Base-by-base conservation (phyloP, 2,797 vertebrate genomes). In the Poeciliopsis presidionis region DNA sequence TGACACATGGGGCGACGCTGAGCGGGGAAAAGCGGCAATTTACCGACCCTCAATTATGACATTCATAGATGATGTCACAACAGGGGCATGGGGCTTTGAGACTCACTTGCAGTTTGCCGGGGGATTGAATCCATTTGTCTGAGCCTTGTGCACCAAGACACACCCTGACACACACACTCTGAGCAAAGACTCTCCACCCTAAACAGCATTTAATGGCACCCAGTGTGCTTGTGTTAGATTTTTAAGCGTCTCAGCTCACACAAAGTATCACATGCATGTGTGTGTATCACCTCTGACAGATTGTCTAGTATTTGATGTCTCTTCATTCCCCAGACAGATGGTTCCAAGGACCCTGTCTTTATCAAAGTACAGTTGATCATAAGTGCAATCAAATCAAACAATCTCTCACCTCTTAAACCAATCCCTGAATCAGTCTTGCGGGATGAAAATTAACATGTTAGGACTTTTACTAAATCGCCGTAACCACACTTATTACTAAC, bases 31-130 rank as follows among this genome's bases (percentile, higher is more conserved):
- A 90, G 91, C 85, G 67, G 92, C 97, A 95, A 98, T 97, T 97
- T 97, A 97, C 97, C 91, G 96, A 96, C 95, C 96, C 97, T 97
- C 97, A 98, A 98, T 99, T 97, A 98, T 98, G 97, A 96, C 97
- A 97, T 97, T 97, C 96, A 98, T 97, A 92, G 92, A 97, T 98
- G 97, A 98, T 99, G 97, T 98, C 97, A 98, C 97, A 93, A 92
- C 94, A 93, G 90, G 91, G 91, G 88, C 89, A 88, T 45, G 11
- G 86, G 76, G 88, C 86, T 91, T 89, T 84, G 86, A 90, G 88
- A 91, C 88, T 87, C 81, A 76, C 83, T 74, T 69, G 55, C 82
- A 78, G 70, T 87, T 84, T 71, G 71, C 83, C 80, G 5, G 84
- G 90, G 91, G 90, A 92, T 86, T 89, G 82, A 86, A 85, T 89